Percentiles rank a stretch among this genome's conserved stretches.
phyloP scores from a whole-genome alignment of 2,888 invertebrate species.

The Marasmarcha lunaedactyla region DNA sequence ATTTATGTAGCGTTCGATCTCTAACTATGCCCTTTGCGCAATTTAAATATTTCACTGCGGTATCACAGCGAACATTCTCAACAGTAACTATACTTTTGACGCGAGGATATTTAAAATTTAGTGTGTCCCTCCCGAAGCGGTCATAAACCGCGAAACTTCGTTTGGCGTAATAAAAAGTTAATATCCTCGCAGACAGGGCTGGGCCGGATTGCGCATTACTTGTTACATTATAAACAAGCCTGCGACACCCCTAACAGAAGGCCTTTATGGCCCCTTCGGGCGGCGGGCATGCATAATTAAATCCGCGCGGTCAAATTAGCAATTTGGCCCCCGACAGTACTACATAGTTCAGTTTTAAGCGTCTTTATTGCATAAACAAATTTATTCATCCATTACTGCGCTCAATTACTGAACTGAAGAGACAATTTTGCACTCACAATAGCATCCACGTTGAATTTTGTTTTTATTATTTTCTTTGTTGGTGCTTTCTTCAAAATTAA shows the following conservation, averaged over 20 bases:
- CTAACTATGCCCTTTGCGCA: background rate
- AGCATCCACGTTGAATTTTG: slow-evolving; percentile 25
- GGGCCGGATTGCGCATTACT: slow-evolving; percentile 58
- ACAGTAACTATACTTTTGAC: no score
- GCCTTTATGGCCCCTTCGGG: slow-evolving; percentile 51
- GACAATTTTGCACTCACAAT: slow-evolving; percentile 18
- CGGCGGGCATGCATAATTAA: slow-evolving; percentile 66
- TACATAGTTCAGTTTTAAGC: slow-evolving; percentile 59
- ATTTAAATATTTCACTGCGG: no score
- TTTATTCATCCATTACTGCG: slow-evolving; percentile 53
- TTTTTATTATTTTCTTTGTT: slow-evolving; percentile 33
- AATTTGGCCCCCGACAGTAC: slow-evolving; percentile 59
- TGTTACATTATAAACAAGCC: slow-evolving; percentile 66
- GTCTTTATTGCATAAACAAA: slow-evolving; percentile 59
- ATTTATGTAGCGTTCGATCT: background rate
- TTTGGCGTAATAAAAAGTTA: slow-evolving; percentile 61
- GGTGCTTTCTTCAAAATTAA: slow-evolving; percentile 22
- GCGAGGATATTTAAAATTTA: slow-evolving; percentile 31
- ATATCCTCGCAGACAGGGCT: slow-evolving; percentile 45
- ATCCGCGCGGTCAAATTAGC: slow-evolving; percentile 68
- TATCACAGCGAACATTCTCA: no score
- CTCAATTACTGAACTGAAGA: slow-evolving; percentile 43
- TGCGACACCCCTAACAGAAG: slow-evolving; percentile 43
- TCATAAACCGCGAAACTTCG: slow-evolving; percentile 54
- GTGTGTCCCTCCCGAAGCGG: slow-evolving; percentile 34